Conservation (phyloP, 2,888 invertebrate species). For the Melipona beecheii region DNA sequence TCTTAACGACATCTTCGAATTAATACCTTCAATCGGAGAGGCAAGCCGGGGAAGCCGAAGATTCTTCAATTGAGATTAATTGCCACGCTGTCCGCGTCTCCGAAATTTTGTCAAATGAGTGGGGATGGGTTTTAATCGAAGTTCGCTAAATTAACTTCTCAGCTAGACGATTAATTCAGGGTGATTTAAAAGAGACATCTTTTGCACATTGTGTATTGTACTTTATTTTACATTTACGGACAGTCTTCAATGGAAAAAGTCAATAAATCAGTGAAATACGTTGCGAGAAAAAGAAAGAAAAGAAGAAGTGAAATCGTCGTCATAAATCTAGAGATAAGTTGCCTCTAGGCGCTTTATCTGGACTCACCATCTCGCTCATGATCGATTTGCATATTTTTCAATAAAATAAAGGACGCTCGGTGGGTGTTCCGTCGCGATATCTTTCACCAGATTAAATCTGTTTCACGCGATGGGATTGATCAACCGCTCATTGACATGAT, state of each 20-base stretch:
- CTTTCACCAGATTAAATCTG: conserved; percentile 45
- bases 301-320: not conserved
- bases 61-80: conserved; percentile 41
- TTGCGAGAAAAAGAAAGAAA: not conserved
- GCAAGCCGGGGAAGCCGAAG: not conserved
- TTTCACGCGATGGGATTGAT: conserved; percentile 63
- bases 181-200: not conserved
- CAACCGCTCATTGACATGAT: conserved; percentile 67
- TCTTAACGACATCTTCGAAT: conserved; percentile 34
- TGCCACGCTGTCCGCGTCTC: not conserved
- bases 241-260: not conserved
- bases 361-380: conserved; percentile 5
- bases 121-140: not conserved
- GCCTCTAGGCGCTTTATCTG: conserved; percentile 10
- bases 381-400: conserved; percentile 40
- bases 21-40: conserved; percentile 34
- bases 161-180: not conserved
- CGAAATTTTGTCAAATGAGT: conserved; percentile 1
- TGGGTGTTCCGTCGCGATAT: conserved; percentile 57
- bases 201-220: not conserved
- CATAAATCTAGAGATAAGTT: conserved; percentile 19
- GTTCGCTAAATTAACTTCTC: not conserved
- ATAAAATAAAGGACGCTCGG: conserved; percentile 49
- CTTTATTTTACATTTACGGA: not conserved
- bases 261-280: not conserved